Base-by-base conservation (phyloP, 2,113 vertebrate species). In the Neolamprologus kungweensis region DNA sequence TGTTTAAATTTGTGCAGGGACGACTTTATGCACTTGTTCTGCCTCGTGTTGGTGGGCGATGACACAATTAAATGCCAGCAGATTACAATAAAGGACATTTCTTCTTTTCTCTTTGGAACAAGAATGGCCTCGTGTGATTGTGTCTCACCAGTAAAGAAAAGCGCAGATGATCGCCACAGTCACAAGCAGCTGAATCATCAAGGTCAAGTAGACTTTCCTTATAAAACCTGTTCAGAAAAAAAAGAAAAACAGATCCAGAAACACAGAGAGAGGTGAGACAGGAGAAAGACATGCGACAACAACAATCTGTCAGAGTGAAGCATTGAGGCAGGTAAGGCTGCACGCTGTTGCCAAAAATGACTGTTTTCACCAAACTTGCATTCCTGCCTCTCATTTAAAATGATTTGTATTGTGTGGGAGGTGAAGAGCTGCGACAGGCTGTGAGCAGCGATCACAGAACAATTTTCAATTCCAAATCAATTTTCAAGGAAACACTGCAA, bases 91-190 rank as follows among this genome's bases (percentile, higher is more conserved):
- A 65, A 80, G 42, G 33, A 89, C 71, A 81, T 4, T 35, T 79
- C 47, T 63, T 65, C 19, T 14, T 75, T 35, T 85, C 26, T 68
- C 50, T 60, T 50, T 31, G 33, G 12, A 19, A 35, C 60, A 47
- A 14, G 28, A 53, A 45, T 47, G 78, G 63, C 26, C 37, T 7
- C 3, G 19, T 53, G 85, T 65, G 54, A 83, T 5, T 53, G 11
- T 55, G 71, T 93, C 97, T 96, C 91, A 98, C 97, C 97, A 97
- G 91, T 97, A 97, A 51, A 97, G 51, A 88, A 98, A 98, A 14
- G 95, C 16, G 55, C 96, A 96, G 84, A 97, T 96, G 51, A 98
- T 95, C 3, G 91, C 91, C 5, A 95, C 93, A 4, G 97, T 97
- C 84, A 94, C 7, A 26, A 97, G 35, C 55, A 98, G 86, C 90